Evolutionary conservation across 2,113 vertebrate species (phyloP), one percentile per base, ranked within the genome.

Genomic region (Lepus americanus): DNA sequence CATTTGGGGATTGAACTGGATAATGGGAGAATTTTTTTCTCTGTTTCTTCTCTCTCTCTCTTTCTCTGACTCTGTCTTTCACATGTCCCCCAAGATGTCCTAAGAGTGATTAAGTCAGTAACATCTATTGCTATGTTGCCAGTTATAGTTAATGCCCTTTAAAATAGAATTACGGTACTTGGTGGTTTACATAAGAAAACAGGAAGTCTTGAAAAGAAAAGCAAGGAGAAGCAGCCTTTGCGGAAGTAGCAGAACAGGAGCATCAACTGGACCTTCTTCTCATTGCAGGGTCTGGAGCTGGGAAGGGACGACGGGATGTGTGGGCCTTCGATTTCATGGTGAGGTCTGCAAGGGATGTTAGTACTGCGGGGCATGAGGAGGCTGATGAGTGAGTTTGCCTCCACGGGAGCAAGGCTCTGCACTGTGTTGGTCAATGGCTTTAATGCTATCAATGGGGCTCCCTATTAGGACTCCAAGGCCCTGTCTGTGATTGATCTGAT

Each of bases 171-270:
- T 78, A n/a, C 14, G n/a, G 63, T 12, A 77, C 70, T n/a, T 88
- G 72, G 81, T 36, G 31, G 67, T 94, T 83, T 73, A 14, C 55
- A 51, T 36, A 67, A 51, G 17, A 80, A 80, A 79, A 84, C 39
- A 80, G 3, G 69, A 85, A 85, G 67, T 29, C 51, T 53, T 88
- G 78, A 87, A 72, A 13, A 78, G 64, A 49, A 82, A 86, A 89
- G 44, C 20, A 92, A 70, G 59, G 66, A 55, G 33, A 13, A 33
- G 31, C 25, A 81, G n/a, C 7, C 3, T 94, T 72, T 93, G 39
- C 61, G 79, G 53, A 84, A 90, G 64, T 6, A 79, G 20, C 20
- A 78, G 90, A 72, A 67, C 12, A 86, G n/a, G 5, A 55, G 49
- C 44, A 59, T 44, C 39, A 20, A 14, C 11, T 51, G 39, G 80